Percentiles rank a stretch among this genome's conserved stretches.
These are phyloP conservation scores for Xanthia icteritia DNA, from an alignment of 2,888 invertebrate genomes.

Conservation along the genomic window DNA sequence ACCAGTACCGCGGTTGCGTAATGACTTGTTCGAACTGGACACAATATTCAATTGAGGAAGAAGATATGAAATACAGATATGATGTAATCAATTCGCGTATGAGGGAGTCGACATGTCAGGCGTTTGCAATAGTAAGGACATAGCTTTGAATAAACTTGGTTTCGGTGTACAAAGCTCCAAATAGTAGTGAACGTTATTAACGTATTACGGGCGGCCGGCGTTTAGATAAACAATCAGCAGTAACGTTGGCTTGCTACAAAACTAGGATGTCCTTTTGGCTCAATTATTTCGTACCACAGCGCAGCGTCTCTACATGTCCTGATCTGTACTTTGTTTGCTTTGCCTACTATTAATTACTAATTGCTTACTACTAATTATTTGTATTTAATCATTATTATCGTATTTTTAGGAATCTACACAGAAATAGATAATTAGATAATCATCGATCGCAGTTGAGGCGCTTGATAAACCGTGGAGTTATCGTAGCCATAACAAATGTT, in stretches of 20 bases:
- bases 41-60: constrained; percentile 66
- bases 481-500: background rate
- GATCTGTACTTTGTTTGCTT: constrained; percentile 1
- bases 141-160: constrained; percentile 19
- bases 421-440: background rate
- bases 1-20: constrained; percentile 46
- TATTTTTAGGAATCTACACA: background rate
- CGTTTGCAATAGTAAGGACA: constrained; percentile 58
- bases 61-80: constrained; percentile 63
- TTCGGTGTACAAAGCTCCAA: background rate
- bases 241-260: background rate
- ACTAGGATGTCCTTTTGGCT: background rate
- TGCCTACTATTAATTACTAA: background rate
- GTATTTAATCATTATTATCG: too few species aligned
- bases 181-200: too few species aligned
- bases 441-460: too few species aligned
- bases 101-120: constrained; percentile 41
- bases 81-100: constrained; percentile 64
- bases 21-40: constrained; percentile 53
- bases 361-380: background rate
- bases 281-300: background rate
- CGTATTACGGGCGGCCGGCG: too few species aligned
- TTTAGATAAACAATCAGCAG: background rate
- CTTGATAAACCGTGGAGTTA: background rate
- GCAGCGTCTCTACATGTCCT: background rate